Evolutionary conservation across 1,140 invertebrate genomes (phyloP).

Genomic region (Drosophila guanche): DNA sequence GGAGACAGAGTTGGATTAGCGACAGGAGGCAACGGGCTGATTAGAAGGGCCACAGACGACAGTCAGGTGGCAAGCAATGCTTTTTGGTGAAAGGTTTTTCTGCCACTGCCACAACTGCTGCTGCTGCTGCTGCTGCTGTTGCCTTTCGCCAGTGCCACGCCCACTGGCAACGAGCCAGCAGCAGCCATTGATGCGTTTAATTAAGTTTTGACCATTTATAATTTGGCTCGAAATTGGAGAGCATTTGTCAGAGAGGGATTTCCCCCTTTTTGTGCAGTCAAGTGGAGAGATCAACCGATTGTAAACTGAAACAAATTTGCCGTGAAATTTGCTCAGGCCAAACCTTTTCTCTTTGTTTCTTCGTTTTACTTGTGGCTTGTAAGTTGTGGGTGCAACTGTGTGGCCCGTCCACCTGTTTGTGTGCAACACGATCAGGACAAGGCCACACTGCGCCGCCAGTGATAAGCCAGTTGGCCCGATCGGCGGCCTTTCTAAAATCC

Average conservation of each 20-base stretch:
- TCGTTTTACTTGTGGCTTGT: not conserved
- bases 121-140: slow-evolving; percentile 29
- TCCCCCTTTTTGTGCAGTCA: slow-evolving; percentile 11
- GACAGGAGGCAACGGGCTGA: slow-evolving; percentile 1
- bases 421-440: slow-evolving; percentile 13
- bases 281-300: slow-evolving; percentile 13
- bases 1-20: not conserved
- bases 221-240: slow-evolving; percentile 25
- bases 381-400: slow-evolving; percentile 9
- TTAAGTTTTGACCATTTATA: slow-evolving; percentile 51
- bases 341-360: slow-evolving; percentile 5
- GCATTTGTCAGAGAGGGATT: not conserved
- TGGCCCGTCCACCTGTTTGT: slow-evolving; percentile 22
- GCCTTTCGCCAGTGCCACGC: slow-evolving; percentile 65
- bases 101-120: slow-evolving; percentile 2
- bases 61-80: slow-evolving; percentile 7
- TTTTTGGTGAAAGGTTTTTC: slow-evolving; percentile 14
- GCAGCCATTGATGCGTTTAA: slow-evolving; percentile 70
- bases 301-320: slow-evolving; percentile 15
- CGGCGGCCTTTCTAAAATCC: slow-evolving; percentile 66
- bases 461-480: slow-evolving; percentile 33
- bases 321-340: slow-evolving; percentile 33
- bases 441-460: slow-evolving; percentile 24
- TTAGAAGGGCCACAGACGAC: slow-evolving; percentile 25
- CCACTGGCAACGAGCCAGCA: slow-evolving; percentile 9